phyloP scores from a whole-genome alignment of 2,888 invertebrate genomes.

The Blera fallax region DNA sequence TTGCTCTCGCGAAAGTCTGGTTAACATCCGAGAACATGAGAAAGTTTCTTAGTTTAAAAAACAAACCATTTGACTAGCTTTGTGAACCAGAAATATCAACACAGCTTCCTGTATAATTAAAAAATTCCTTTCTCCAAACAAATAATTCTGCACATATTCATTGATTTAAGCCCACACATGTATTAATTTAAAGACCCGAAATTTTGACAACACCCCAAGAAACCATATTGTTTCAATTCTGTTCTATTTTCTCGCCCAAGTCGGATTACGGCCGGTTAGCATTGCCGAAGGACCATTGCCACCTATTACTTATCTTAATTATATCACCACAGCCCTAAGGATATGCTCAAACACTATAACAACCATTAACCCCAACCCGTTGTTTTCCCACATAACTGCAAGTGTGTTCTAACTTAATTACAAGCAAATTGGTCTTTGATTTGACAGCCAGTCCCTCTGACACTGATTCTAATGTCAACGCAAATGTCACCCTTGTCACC shows the following conservation, averaged over 20 bases:
- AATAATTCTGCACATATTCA: not conserved
- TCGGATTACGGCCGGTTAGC: conserved; percentile 35
- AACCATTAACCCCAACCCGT: conserved; percentile 46
- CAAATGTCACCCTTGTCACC: conserved; percentile 53
- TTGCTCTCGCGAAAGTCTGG: no score
- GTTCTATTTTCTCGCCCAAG: not conserved
- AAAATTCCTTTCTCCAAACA: not conserved
- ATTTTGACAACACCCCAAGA: not conserved
- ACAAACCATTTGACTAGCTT: no score
- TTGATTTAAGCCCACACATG: not conserved
- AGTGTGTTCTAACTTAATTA: conserved; percentile 56
- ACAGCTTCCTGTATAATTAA: not conserved
- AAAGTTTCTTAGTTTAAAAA: no score
- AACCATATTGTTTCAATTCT: not conserved
- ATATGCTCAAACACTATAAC: conserved; percentile 51
- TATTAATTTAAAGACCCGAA: not conserved
- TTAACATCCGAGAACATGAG: no score
- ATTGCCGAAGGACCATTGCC: conserved; percentile 54
- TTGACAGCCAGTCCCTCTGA: conserved; percentile 49
- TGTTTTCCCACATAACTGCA: conserved; percentile 51
- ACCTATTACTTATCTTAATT: conserved; percentile 71
- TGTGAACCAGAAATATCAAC: no score
- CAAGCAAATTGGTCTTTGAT: conserved; percentile 69
- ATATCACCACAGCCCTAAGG: conserved; percentile 52
- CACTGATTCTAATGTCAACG: conserved; percentile 47